A percentile compares a stretch with the other conserved stretches of the same genome.
Conservation (phyloP, 2,113 vertebrate species). For the Hippolais icterina region DNA sequence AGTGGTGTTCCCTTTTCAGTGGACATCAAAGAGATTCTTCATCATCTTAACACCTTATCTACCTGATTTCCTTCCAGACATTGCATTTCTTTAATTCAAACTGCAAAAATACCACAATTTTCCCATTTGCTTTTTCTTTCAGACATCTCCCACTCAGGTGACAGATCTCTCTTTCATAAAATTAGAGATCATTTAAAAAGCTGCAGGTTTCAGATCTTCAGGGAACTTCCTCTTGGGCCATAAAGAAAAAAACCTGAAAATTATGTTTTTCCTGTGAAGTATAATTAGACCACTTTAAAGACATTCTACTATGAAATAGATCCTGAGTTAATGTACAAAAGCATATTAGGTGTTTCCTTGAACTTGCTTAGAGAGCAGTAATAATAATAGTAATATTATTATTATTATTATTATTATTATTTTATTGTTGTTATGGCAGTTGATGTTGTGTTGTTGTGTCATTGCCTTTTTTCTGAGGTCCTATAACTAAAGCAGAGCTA, state of each 20-base stretch:
- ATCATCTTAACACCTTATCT: neutral
- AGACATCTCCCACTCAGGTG: neutral
- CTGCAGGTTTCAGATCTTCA: neutral
- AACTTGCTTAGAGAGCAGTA: neutral
- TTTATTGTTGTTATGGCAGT: neutral
- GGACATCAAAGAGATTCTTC: neutral
- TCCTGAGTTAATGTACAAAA: neutral
- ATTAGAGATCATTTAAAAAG: neutral
- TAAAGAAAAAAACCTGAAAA: neutral
- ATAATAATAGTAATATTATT: neutral
- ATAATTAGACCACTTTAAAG: neutral
- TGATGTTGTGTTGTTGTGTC: neutral
- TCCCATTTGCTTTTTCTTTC: neutral
- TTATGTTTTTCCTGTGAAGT: neutral
- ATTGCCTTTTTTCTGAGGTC: neutral
- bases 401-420: neutral
- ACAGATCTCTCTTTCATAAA: neutral
- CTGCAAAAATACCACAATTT: neutral
- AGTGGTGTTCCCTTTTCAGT: neutral
- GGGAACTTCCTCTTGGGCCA: neutral
- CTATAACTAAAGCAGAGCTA: neutral
- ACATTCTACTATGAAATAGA: neutral
- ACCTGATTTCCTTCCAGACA: neutral
- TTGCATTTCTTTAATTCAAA: neutral
- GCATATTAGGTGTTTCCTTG: neutral